Base-by-base conservation (phyloP, 2,113 vertebrate genomes). In the Tyrannus savana region DNA sequence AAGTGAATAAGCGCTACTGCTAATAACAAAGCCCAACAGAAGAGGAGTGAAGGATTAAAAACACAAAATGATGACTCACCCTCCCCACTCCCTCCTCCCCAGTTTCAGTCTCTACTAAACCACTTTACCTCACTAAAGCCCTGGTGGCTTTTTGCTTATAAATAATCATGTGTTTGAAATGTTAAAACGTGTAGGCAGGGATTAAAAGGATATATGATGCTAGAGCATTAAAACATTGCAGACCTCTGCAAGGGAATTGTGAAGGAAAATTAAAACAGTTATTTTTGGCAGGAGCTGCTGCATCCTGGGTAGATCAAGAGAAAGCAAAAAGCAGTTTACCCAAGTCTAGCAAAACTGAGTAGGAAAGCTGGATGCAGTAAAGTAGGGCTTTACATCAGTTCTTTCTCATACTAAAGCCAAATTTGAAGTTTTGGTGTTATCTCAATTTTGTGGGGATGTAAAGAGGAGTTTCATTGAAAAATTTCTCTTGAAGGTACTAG, bases 141-240 rank as follows among this genome's bases (percentile, higher is more conserved):
- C 60, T 25, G 41, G 74, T 95, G 91, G 83, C 74, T 91, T 89
- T 95, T 94, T 33, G 6, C 74, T 95, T 95, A 81, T 96, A 93
- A 93, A 93, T 95, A 89, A 93, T 87, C 59, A 37, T 87, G 87
- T 84, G 89, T 95, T 94, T 96, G 89, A 96, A 94, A 95, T 95
- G 89, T 89, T 93, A 92, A 96, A 95, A 96, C 37, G 60, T 53
- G 81, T 94, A 79, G 92, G 92, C 92, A 84, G 84, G 71, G 79
- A 91, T 93, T 96, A 92, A 94, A 91, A 91, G 90, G 71, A 55
- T 89, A 53, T 82, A 80, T 44, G 68, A 89, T 91, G 94, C 87
- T 95, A 46, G 81, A 46, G 81, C 75, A 84, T 94, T 93, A 93
- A 81, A 90, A 83, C 81, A 85, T 77, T 64, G 31, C 83, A 84